Base-by-base conservation (phyloP, 1,140 invertebrate genomes). In the Calycopis cecrops region DNA sequence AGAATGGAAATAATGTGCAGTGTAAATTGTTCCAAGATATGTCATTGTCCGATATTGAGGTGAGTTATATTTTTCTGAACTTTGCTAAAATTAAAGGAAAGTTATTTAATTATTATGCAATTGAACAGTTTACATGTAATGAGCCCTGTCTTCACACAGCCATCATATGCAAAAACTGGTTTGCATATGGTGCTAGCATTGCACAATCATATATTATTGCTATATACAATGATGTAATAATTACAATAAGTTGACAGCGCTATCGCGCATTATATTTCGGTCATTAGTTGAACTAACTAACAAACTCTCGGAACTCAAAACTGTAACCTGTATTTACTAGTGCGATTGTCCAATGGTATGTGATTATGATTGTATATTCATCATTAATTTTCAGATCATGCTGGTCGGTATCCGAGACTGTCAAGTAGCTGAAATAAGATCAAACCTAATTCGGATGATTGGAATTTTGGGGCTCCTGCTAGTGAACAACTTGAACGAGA, bases 401-500 rank as follows among this genome's bases (percentile, higher is more conserved):
- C 81, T 92, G 35, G 89, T 90, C 47, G 88, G 91, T 48, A 90
- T 90, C 47, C 80, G 79, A 48, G 87, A 90, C 16, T 91, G 90
- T 63, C 58, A 85, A 35, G 84, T 90, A 37, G 62, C 89, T 28
- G 91, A 92, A 69, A 90, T 94, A 38, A 87, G 91, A 57, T 89
- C 90, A 1, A 94, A 94, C 73, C 85, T 93, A 38, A 89, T 93
- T n/a, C 82, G 92, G 50, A 93, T 93, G 83, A 72, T 94, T 48
- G 92, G 92, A 4, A 90, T 87, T 48, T 69, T 94, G 35, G 91
- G 79, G 21, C 61, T 88, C 10, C 60, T 89, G 28, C 59, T 89
- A 12, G 71, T 78, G 9, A 76, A 76, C 42, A 77, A 73, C 21
- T 58, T 83, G 12, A 84, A 76, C 62, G 74, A 85, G 9, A 62